phyloP scores from a whole-genome alignment of 2,797 vertebrate species.

The Falco novaeseelandiae region DNA sequence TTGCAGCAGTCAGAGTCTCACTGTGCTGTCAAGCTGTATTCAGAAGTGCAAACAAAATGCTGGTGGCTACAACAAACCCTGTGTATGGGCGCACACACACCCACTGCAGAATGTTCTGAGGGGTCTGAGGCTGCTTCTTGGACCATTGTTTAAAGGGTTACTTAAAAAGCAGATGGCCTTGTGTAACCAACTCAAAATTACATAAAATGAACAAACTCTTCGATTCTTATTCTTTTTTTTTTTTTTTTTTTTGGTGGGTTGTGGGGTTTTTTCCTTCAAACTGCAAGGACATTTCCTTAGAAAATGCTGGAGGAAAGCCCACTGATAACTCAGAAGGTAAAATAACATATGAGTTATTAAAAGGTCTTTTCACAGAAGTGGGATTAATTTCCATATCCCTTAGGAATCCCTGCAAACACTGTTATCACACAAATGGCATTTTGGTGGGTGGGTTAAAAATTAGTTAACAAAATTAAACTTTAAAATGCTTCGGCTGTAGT shows the following conservation, averaged over 20 bases:
- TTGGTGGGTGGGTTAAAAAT: constrained; percentile 69
- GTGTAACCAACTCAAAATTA: not conserved
- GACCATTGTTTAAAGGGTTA: not conserved
- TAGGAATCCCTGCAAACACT: constrained; percentile 52
- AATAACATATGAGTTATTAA: constrained; percentile 76
- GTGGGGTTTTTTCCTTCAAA: not conserved
- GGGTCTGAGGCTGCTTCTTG: not conserved
- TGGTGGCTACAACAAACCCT: not conserved
- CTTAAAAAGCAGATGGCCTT: not conserved
- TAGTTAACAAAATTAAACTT: constrained; percentile 72
- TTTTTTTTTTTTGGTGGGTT: not conserved
- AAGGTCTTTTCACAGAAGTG: constrained; percentile 70
- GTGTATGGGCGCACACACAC: not conserved
- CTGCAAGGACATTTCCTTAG: constrained; percentile 45
- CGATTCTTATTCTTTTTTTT: not conserved
- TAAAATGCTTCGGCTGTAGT: constrained; percentile 47
- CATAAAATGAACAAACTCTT: not conserved
- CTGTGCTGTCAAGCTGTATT: not conserved
- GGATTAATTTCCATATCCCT: constrained; percentile 74
- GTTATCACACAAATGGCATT: constrained; percentile 69
- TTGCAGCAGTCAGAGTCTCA: not conserved
- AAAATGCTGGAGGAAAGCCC: constrained; percentile 64
- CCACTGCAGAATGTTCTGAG: not conserved
- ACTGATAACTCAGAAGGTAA: constrained; percentile 65
- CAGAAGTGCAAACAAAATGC: not conserved